Evolutionary conservation across 2,888 invertebrate species (phyloP).

Genomic region (Hipparchia sbordonii): DNA sequence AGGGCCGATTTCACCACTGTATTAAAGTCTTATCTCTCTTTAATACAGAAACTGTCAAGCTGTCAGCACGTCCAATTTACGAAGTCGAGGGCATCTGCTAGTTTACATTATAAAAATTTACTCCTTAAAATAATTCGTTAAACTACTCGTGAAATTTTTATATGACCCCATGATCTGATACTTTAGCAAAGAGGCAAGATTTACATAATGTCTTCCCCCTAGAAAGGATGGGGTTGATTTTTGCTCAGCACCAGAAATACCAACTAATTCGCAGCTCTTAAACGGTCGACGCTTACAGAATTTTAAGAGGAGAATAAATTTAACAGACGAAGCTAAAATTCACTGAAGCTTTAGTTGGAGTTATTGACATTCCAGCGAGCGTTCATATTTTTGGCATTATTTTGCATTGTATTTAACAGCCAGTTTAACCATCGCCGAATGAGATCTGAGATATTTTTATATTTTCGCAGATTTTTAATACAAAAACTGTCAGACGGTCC

Average conservation of each 20-base stretch:
- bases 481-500: too few relatives aligned
- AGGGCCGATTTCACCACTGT: too few relatives aligned
- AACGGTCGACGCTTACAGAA: conserved; percentile 33
- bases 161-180: neutral
- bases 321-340: conserved; percentile 27
- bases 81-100: too few relatives aligned
- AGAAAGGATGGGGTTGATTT: neutral
- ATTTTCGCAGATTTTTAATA: too few relatives aligned
- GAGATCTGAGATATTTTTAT: too few relatives aligned
- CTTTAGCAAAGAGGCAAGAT: neutral
- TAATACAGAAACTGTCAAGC: too few relatives aligned
- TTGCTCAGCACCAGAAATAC: conserved; percentile 54
- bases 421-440: neutral
- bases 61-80: neutral
- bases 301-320: conserved; percentile 37
- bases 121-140: too few relatives aligned
- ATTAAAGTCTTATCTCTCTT: too few relatives aligned
- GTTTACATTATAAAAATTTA: too few relatives aligned
- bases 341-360: conserved; percentile 20
- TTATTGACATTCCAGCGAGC: conserved; percentile 9
- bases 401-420: neutral
- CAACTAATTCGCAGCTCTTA: conserved; percentile 41
- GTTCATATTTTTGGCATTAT: neutral
- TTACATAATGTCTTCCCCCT: neutral
- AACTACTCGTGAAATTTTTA: neutral